Percentiles rank a stretch among this genome's conserved stretches.
These are phyloP conservation scores for Camponotus fellah DNA, from an alignment of 2,888 invertebrate species.

Conservation along the genomic window DNA sequence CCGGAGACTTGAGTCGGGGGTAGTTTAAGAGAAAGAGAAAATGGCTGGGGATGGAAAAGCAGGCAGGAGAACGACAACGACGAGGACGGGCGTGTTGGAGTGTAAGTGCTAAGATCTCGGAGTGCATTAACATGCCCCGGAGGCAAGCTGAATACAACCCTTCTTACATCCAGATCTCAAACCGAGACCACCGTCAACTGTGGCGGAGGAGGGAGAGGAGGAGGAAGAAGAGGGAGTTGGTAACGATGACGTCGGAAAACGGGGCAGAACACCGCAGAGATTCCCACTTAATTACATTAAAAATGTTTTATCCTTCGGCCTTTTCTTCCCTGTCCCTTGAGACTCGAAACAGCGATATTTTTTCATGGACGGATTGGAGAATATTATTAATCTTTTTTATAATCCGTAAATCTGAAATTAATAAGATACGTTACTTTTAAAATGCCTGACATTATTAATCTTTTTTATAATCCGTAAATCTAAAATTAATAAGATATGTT, in stretches of 20 bases:
- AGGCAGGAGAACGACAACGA: conserved; percentile 68
- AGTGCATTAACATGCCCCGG: conserved; percentile 86
- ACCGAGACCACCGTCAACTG: conserved; percentile 78
- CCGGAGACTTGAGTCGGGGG: conserved; percentile 75
- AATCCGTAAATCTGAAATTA: conserved; percentile 10
- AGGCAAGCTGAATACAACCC: conserved; percentile 86
- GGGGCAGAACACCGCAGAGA: conserved; percentile 79
- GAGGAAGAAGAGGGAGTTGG: conserved; percentile 63
- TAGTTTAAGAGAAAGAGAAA: conserved; percentile 86
- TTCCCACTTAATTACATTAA: conserved; percentile 86
- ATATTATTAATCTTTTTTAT: conserved; percentile 20
- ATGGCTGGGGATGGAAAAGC: conserved; percentile 80
- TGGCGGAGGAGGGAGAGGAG: conserved; percentile 66
- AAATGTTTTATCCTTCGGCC: conserved; percentile 81
- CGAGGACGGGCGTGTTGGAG: conserved; percentile 83
- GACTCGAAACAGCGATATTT: conserved; percentile 47
- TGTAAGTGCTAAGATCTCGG: conserved; percentile 86
- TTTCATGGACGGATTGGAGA: conserved; percentile 44
- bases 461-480: not conserved
- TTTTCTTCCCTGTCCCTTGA: conserved; percentile 39
- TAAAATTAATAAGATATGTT: not conserved
- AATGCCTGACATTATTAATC: conserved; percentile 2
- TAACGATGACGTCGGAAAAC: conserved; percentile 42
- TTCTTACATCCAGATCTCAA: conserved; percentile 84
- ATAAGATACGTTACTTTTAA: not conserved